Evolutionary conservation across 2,888 invertebrate genomes (phyloP).

Genomic region (Chymomyza amoena): DNA sequence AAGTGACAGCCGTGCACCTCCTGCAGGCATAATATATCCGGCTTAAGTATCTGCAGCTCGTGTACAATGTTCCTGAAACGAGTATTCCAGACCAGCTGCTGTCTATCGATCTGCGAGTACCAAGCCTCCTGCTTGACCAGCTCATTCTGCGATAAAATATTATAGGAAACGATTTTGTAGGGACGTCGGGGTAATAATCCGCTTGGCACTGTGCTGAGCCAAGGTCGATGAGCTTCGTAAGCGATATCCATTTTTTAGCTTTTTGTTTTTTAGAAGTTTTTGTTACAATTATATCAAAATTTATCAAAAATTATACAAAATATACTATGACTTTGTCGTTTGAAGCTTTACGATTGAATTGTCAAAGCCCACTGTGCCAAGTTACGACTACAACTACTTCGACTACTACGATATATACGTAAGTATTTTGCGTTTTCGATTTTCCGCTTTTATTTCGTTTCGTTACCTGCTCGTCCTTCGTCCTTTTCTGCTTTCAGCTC

Average conservation of each 20-base stretch:
- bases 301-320: too few species aligned
- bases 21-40: constrained; percentile 83
- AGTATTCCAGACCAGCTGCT: constrained; percentile 84
- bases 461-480: background rate
- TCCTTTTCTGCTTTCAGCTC: background rate
- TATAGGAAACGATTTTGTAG: constrained; percentile 84
- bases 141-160: constrained; percentile 90
- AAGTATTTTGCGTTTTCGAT: constrained; percentile 20
- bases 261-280: too few species aligned
- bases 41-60: constrained; percentile 79
- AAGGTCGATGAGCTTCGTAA: background rate
- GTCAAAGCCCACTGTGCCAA: background rate
- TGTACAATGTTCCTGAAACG: constrained; percentile 80
- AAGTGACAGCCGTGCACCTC: constrained; percentile 90
- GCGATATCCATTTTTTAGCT: background rate
- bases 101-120: constrained; percentile 82
- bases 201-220: background rate
- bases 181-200: background rate
- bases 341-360: background rate
- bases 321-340: too few species aligned
- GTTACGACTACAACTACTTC: background rate
- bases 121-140: constrained; percentile 85
- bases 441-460: constrained; percentile 17
- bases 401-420: too few species aligned
- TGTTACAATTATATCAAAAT: too few species aligned